Conservation (phyloP, 1,140 invertebrate genomes). For the Archivesica marissinica region DNA sequence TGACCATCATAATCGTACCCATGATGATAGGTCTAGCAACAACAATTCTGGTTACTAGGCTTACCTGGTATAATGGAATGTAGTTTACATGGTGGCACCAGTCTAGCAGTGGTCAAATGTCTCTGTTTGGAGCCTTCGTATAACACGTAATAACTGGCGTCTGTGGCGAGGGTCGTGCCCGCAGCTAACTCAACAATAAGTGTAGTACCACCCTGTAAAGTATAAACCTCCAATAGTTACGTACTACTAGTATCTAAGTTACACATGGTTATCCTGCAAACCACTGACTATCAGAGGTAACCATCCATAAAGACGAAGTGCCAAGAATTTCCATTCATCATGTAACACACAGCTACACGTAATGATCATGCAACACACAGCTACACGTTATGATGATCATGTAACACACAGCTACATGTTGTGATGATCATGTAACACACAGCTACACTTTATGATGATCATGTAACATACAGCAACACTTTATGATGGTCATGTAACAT, state of each 20-base stretch:
- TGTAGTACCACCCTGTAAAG: constrained; percentile 15
- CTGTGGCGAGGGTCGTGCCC: not conserved
- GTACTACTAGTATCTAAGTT: not conserved
- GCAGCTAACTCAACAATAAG: not conserved
- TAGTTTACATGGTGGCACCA: not conserved
- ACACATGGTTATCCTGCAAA: not conserved
- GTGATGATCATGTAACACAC: too few species aligned
- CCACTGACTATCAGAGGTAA: not conserved
- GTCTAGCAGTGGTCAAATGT: not conserved
- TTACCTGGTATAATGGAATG: constrained; percentile 39
- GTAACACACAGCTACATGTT: too few species aligned
- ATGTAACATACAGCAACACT: too few species aligned
- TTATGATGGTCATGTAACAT: too few species aligned
- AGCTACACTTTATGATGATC: too few species aligned
- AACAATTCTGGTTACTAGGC: not conserved
- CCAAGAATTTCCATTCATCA: too few species aligned
- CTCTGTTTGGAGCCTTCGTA: constrained; percentile 16
- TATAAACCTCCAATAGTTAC: not conserved
- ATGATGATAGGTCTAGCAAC: too few species aligned
- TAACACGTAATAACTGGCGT: not conserved
- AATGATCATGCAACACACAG: too few species aligned
- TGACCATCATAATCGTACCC: too few species aligned
- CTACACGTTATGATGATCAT: too few species aligned
- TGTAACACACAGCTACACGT: not conserved
- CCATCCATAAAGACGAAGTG: not conserved